phyloP scores from a whole-genome alignment of 2,113 vertebrate genomes.

The Symphodus melops region DNA sequence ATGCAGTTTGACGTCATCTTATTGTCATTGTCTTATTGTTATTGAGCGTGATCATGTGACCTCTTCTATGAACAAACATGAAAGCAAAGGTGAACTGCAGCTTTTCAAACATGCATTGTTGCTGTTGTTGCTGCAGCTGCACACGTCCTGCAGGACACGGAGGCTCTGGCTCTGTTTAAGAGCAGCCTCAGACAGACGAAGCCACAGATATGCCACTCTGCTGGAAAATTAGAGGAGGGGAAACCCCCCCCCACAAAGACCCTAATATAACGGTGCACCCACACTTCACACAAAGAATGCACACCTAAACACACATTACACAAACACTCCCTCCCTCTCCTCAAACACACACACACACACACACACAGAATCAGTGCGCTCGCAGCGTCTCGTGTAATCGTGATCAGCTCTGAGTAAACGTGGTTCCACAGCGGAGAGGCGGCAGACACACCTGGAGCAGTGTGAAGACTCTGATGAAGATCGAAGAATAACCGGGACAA shows the following conservation, averaged over 20 bases:
- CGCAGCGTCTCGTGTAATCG: too few species aligned
- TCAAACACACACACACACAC: slow-evolving; percentile 7
- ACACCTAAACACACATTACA: slow-evolving; percentile 42
- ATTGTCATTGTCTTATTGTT: too few species aligned
- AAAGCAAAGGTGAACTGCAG: not conserved
- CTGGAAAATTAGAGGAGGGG: slow-evolving; percentile 13
- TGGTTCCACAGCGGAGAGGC: too few species aligned
- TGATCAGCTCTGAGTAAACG: too few species aligned
- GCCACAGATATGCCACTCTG: slow-evolving; percentile 35
- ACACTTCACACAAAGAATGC: slow-evolving; percentile 25
- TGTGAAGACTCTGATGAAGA: too few species aligned
- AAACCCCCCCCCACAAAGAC: not conserved
- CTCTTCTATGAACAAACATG: not conserved
- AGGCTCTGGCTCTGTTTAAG: slow-evolving; percentile 32
- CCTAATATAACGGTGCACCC: slow-evolving; percentile 3
- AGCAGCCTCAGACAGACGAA: slow-evolving; percentile 27
- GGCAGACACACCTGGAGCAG: too few species aligned
- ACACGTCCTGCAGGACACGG: not conserved
- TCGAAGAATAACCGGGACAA: not conserved
- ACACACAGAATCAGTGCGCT: too few species aligned
- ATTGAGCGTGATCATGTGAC: not conserved
- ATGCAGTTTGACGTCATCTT: too few species aligned
- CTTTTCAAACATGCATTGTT: not conserved
- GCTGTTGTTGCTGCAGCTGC: too few species aligned
- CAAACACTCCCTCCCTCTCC: not conserved